Evolutionary conservation across 30 jellyfish, hydroid and myxozoan genomes (phyloP), one percentile per base, ranked within the genome.

Genomic region (Pelagia noctiluca): DNA sequence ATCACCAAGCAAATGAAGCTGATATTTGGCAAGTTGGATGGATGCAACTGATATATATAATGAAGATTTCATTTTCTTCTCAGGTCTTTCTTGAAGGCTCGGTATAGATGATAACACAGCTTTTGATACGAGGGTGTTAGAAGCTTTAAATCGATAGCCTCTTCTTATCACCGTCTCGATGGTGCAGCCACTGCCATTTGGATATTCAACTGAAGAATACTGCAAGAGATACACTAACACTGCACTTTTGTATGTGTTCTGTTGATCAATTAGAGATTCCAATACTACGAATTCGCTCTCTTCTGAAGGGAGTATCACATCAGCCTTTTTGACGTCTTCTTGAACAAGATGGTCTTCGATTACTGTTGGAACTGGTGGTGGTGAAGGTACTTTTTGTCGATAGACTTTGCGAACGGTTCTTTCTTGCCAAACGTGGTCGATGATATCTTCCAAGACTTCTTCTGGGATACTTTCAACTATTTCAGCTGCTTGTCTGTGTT

Each of bases 401-500:
- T 32, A 80, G 8, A 80, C 90, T 63, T 63, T 42, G 0, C 90
- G 82, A 18, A 75, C 42, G 42, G 65, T 60, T 33, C 31, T 80
- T 22, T 80, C 83, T 38, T 80, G 68, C 68, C 90, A 63, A 42
- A 80, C 47, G 21, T 52, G 28, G 2, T 52, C 68, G 26, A 52
- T 19, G 26, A 52, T 19, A 19, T 52, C 68, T 10, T 52, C 68
- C 26, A 52, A 30, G 21, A 52, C 21, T 52, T 52, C 68, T 52
- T 52, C 68, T 5, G 68, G 68, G 26, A 52, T 3, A 30, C 26
- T 52, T 52, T 52, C 68, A 19, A 52, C 68, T 10, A 52, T 52
- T 3, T 52, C 12, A 5, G 12, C n/a, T n/a, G n/a, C 28, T 19
- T 19, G 12, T 2, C 21, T 30, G 30, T 3, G 2, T 30, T 52